A percentile compares a stretch with the other conserved stretches of the same genome.
These are phyloP conservation scores for Coenonympha arcania DNA, from an alignment of 2,888 invertebrate genomes.

Conservation along the genomic window DNA sequence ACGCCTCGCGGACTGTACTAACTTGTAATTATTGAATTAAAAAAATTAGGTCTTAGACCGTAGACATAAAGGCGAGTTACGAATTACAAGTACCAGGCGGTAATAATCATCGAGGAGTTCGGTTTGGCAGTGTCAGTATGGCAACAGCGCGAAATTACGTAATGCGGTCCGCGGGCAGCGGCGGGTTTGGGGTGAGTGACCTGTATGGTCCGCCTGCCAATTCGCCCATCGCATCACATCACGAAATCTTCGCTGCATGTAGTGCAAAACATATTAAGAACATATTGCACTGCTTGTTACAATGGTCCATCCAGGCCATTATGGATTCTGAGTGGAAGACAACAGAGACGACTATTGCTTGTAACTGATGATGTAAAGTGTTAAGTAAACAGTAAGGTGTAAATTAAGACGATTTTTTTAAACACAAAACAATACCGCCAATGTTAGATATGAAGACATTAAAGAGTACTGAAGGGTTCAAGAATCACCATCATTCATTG, in stretches of 20 bases:
- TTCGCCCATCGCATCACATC: slow-evolving; percentile 67
- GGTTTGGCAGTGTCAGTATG: slow-evolving; percentile 67
- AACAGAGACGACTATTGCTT: background rate
- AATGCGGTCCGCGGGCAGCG: slow-evolving; percentile 43
- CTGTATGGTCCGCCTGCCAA: slow-evolving; percentile 67
- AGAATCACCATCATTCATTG: background rate
- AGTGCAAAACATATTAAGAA: slow-evolving; percentile 28
- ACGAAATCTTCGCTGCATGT: slow-evolving; percentile 63
- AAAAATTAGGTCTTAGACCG: too few relatives aligned
- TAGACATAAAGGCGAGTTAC: too few relatives aligned
- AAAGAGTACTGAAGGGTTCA: background rate
- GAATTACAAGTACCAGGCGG: slow-evolving; percentile 49
- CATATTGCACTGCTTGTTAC: slow-evolving; percentile 13
- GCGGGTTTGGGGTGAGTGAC: slow-evolving; percentile 55
- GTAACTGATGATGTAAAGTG: slow-evolving; percentile 3
- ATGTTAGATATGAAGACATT: background rate
- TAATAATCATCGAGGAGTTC: slow-evolving; percentile 51
- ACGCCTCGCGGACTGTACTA: too few relatives aligned
- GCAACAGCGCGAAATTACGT: slow-evolving; percentile 65
- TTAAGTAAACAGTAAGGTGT: slow-evolving; percentile 11
- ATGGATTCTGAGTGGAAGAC: background rate
- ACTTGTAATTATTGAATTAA: too few relatives aligned
- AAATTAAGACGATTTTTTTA: background rate
- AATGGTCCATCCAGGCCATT: background rate
- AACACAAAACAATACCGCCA: background rate